These are phyloP conservation scores for Drosophila leontia DNA, from an alignment of 1,140 invertebrate genomes.

Conservation along the genomic window DNA sequence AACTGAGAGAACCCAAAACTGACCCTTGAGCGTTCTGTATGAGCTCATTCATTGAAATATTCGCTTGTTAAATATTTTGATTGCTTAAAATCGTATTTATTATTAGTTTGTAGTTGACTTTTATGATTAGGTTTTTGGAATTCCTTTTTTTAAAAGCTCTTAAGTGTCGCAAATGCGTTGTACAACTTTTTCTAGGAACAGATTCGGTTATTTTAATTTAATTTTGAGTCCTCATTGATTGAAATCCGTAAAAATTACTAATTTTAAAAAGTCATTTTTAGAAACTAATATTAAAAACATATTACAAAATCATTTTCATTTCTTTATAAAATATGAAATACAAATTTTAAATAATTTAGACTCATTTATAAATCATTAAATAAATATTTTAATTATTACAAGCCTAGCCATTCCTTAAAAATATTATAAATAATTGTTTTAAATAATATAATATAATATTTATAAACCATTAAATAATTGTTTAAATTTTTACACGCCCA, in stretches of 20 bases:
- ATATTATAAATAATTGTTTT: too few relatives aligned
- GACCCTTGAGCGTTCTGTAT: not conserved
- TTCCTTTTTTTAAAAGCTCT: not conserved
- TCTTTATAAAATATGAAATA: too few relatives aligned
- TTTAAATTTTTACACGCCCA: not conserved
- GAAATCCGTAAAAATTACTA: too few relatives aligned
- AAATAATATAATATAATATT: too few relatives aligned
- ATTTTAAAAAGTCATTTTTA: too few relatives aligned
- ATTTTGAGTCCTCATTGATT: not conserved
- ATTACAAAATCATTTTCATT: too few relatives aligned
- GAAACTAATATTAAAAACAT: too few relatives aligned
- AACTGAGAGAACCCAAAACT: not conserved
- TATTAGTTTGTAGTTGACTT: not conserved
- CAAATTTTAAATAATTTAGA: too few relatives aligned
- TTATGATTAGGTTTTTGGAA: slow-evolving; percentile 12
- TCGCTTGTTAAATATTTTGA: slow-evolving; percentile 1
- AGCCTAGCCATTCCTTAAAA: too few relatives aligned
- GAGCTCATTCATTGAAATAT: slow-evolving; percentile 26
- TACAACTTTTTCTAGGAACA: not conserved
- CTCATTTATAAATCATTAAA: not conserved
- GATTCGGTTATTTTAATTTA: not conserved
- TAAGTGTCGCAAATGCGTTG: not conserved
- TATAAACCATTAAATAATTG: not conserved
- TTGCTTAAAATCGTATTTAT: not conserved
- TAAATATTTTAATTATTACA: not conserved